Base-by-base conservation (phyloP, 2,797 vertebrate genomes). In the Coregonus sp. region DNA sequence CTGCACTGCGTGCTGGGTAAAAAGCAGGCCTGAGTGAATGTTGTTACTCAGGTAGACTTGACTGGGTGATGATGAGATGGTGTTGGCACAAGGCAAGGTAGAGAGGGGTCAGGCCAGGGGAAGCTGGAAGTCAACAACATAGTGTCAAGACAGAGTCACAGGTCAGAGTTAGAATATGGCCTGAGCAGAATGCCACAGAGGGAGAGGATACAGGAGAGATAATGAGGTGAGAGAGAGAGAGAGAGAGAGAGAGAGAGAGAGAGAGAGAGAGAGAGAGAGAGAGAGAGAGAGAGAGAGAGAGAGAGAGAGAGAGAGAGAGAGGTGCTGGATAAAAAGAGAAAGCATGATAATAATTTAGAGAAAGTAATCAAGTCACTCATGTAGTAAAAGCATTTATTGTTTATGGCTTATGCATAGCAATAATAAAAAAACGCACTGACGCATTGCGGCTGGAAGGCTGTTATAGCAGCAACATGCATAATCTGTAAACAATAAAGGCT, bases 11-110 rank as follows among this genome's bases (percentile, higher is more conserved):
- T 63, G 59, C 59, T 25, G 59, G 59, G 59, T 29, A 25, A 75
- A 77, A 20, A 12, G 9, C 20, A 63, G 1, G 11, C 40, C 40
- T 12, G 40, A 47, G 11, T 47, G 40, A 9, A 25, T 29, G 59
- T 61, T 20, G 9, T 63, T 11, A 63, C 59, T 63, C 59, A 29
- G 59, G 59, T 86, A 85, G 80, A 75, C 54, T 73, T 79, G 66
- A 79, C 79, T 59, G 70, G 75, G 89, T 25, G 40, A 52, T 5
- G 25, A 18, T 11, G 12, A 2, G 6, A 25, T 25, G 40, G 5
- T 2, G 29, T 20, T 9, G 66, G 16, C 29, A 47, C 12, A 70
- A 9, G 33, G 35, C 18, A 29, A 67, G 65, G 25, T 31, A 69
- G 67, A 35, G 31, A 35, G 31, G 4, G 65, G 52, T 54, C 16